These are phyloP conservation scores for Antheraea pernyi DNA, from an alignment of 1,140 invertebrate genomes.

Conservation along the genomic window DNA sequence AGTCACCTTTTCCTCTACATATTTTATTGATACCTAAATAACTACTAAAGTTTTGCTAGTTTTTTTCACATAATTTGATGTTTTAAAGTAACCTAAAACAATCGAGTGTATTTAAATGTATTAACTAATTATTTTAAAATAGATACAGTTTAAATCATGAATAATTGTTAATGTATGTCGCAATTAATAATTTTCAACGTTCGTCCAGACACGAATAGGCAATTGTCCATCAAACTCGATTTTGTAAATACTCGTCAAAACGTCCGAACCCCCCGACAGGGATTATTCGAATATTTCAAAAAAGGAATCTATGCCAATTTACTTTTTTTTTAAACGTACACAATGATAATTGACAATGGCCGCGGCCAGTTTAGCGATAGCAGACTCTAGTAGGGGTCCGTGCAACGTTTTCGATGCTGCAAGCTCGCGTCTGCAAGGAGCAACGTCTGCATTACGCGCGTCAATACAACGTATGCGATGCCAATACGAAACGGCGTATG, in stretches of 20 bases:
- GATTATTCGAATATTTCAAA: constrained; percentile 1
- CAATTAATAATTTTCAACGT: no score
- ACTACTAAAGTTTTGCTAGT: no score
- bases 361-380: constrained; percentile 3
- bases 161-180: no score
- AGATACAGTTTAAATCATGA: no score
- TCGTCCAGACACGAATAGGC: not conserved
- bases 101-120: no score
- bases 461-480: constrained; percentile 5
- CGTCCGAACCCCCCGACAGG: not conserved
- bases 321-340: constrained; percentile 5
- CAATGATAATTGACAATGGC: constrained; percentile 10
- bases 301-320: constrained; percentile 4
- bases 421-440: constrained; percentile 19
- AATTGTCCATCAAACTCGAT: constrained; percentile 1
- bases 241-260: not conserved
- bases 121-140: no score
- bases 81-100: no score
- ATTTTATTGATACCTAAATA: no score
- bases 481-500: not conserved
- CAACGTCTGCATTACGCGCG: not conserved
- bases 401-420: constrained; percentile 30
- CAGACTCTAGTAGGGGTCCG: not conserved
- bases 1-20: no score
- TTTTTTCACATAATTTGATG: no score